Conservation (phyloP, 2,113 vertebrate species). For the Marmota flaviventris region DNA sequence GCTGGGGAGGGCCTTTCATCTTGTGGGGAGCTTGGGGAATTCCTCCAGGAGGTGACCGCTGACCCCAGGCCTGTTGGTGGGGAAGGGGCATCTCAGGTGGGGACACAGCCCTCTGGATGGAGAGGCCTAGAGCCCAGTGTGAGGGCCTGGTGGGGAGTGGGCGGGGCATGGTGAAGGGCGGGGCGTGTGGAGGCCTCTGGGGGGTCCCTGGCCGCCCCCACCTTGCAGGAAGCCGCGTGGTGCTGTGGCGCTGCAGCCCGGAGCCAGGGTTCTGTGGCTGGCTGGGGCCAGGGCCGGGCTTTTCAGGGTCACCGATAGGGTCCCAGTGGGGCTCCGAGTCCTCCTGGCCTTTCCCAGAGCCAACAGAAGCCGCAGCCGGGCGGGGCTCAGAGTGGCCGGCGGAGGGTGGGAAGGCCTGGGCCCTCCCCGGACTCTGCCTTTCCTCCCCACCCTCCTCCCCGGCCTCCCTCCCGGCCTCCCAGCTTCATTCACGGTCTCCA, state of each 20-base stretch:
- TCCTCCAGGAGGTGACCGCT: neutral
- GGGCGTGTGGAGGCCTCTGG: neutral
- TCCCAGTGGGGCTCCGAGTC: fast-evolving
- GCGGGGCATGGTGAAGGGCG: neutral
- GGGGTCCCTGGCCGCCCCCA: fast-evolving
- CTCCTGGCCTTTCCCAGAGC: neutral
- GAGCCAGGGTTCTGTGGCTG: fast-evolving
- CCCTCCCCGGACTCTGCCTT: neutral
- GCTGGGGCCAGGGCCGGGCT: neutral
- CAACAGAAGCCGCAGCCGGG: neutral
- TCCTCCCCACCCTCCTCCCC: neutral
- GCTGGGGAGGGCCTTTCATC: neutral
- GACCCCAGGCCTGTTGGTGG: neutral
- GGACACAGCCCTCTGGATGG: too few species aligned
- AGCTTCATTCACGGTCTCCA: neutral
- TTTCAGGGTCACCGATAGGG: neutral
- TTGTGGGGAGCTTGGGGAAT: too few species aligned
- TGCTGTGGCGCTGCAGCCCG: neutral
- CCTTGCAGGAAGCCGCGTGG: neutral
- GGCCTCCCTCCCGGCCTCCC: neutral
- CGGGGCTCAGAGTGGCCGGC: neutral
- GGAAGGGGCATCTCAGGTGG: neutral
- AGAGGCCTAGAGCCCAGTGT: neutral
- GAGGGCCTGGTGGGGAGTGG: neutral
- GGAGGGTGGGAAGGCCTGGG: neutral